A percentile compares a stretch with the other conserved stretches of the same genome.
These are phyloP conservation scores for Trematomus bernacchii DNA, from an alignment of 2,797 vertebrate species.

Conservation along the genomic window DNA sequence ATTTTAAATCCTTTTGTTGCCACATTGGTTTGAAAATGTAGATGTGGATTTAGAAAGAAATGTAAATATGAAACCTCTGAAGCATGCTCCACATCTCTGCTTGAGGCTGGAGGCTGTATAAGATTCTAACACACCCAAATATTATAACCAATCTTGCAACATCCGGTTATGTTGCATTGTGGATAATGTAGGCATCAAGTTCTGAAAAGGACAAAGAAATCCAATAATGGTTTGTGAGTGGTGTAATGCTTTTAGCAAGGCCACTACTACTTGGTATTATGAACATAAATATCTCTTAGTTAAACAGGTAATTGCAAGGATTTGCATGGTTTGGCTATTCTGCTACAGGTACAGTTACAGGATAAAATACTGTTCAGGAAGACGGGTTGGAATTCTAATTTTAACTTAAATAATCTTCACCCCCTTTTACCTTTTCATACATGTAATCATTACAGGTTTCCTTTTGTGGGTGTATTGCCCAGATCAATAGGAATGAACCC, in stretches of 20 bases:
- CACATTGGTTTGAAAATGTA: background rate
- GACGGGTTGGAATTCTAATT: background rate
- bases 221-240: background rate
- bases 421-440: too few species aligned
- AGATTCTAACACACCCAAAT: background rate
- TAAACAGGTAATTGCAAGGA: background rate
- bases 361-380: background rate
- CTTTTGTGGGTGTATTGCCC: slow-evolving; percentile 1
- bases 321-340: background rate
- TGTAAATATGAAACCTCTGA: background rate
- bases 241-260: background rate
- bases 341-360: slow-evolving; percentile 6
- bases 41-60: too few species aligned
- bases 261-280: background rate
- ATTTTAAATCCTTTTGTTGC: background rate
- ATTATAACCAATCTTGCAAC: background rate
- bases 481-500: background rate
- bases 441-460: too few species aligned
- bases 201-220: background rate
- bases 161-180: background rate
- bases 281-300: slow-evolving; percentile 1
- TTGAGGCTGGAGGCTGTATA: background rate
- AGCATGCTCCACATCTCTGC: background rate
- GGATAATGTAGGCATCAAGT: background rate
- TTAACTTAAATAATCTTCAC: too few species aligned